phyloP scores from a whole-genome alignment of 2,113 vertebrate species.

The Syngnathus floridae region DNA sequence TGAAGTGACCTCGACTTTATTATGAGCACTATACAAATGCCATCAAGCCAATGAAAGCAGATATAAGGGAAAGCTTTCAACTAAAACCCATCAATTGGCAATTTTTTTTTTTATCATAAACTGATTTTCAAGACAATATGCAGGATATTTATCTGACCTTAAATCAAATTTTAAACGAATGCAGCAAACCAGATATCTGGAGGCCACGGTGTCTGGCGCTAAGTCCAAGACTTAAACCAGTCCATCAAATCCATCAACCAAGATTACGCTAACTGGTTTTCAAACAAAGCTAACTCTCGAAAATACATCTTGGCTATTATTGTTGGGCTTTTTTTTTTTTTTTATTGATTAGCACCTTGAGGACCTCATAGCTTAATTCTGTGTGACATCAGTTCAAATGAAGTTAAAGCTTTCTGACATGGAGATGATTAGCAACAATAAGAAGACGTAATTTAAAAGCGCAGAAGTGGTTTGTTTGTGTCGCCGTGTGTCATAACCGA shows the following conservation, averaged over 20 bases:
- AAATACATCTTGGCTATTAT: too few relatives aligned
- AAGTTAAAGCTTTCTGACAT: background rate
- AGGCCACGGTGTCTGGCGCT: constrained; percentile 4
- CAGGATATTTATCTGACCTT: background rate
- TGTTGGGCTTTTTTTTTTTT: too few relatives aligned
- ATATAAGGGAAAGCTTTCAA: background rate
- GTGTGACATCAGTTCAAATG: background rate
- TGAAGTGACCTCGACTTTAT: constrained; percentile 58
- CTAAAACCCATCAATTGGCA: background rate
- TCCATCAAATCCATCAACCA: constrained; percentile 52
- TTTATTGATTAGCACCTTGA: too few relatives aligned
- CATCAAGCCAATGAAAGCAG: constrained; percentile 36
- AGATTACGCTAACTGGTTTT: too few relatives aligned
- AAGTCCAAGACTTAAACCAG: constrained; percentile 32
- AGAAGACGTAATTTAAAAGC: background rate
- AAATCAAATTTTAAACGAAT: background rate
- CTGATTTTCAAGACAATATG: background rate
- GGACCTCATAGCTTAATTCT: background rate
- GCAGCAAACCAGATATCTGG: constrained; percentile 15
- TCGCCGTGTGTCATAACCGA: background rate
- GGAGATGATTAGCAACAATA: background rate
- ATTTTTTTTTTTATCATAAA: background rate
- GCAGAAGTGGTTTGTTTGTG: background rate
- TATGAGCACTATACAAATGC: constrained; percentile 47
- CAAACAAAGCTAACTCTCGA: too few relatives aligned